These are phyloP conservation scores for Oncorhynchus nerka DNA, from an alignment of 2,113 vertebrate species.

Conservation along the genomic window DNA sequence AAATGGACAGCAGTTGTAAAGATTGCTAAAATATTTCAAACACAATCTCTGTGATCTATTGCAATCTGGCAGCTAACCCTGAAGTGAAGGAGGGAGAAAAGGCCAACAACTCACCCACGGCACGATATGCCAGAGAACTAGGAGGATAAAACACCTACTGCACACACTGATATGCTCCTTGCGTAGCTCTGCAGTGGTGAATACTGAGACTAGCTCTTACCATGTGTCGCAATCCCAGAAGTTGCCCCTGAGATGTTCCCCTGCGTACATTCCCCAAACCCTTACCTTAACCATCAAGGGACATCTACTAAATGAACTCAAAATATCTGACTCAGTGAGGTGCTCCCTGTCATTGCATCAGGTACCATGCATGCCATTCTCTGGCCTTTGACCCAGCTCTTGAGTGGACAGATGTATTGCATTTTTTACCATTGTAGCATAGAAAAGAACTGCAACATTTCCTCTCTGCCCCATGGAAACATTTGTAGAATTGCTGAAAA, in stretches of 20 bases:
- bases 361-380: too few relatives aligned
- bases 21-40: conserved; percentile 75
- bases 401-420: too few relatives aligned
- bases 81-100: conserved; percentile 34
- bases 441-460: too few relatives aligned
- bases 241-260: too few relatives aligned
- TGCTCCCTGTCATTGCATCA: too few relatives aligned
- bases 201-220: background rate
- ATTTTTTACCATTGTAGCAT: too few relatives aligned
- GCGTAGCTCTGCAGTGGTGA: conserved; percentile 7
- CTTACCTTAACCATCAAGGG: conserved; percentile 19
- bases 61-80: conserved; percentile 60
- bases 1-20: conserved; percentile 76
- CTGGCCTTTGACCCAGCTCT: too few relatives aligned
- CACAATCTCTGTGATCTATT: conserved; percentile 72
- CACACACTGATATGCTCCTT: conserved; percentile 18
- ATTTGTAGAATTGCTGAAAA: too few relatives aligned
- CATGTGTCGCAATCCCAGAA: too few relatives aligned
- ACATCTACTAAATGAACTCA: background rate
- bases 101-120: conserved; percentile 35
- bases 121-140: conserved; percentile 42
- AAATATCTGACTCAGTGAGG: too few relatives aligned
- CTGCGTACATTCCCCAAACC: too few relatives aligned
- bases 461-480: too few relatives aligned
- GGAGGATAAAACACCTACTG: conserved; percentile 40